phyloP scores from a whole-genome alignment of 2,113 vertebrate species.

The Silurus meridionalis region DNA sequence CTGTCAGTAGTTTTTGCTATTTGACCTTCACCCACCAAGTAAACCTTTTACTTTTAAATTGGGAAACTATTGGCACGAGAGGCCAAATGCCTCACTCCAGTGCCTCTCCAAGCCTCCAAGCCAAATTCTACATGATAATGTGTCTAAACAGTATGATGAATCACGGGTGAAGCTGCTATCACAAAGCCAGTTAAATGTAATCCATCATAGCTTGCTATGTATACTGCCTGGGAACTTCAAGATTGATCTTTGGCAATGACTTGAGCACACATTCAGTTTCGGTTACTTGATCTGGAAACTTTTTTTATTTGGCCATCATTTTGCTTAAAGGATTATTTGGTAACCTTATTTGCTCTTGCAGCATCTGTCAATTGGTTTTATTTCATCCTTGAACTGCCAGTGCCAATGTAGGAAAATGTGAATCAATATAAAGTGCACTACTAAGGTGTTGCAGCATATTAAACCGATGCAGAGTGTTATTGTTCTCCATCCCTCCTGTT shows the following conservation, averaged over 20 bases:
- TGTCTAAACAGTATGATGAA: not conserved
- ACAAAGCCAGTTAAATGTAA: not conserved
- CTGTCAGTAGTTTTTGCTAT: not conserved
- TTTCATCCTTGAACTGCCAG: conserved; percentile 9
- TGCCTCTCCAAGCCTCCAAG: not conserved
- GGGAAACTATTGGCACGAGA: not conserved
- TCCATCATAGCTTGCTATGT: not conserved
- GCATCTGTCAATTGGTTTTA: not conserved
- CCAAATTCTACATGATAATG: not conserved
- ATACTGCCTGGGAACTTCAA: not conserved
- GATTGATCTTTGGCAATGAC: not conserved
- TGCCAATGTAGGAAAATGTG: not conserved
- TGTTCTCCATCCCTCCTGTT: conserved; percentile 3
- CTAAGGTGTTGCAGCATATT: not conserved
- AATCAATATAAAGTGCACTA: not conserved
- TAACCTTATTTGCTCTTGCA: not conserved
- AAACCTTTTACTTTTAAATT: not conserved
- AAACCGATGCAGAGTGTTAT: not conserved
- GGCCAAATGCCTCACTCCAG: not conserved
- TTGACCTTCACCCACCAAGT: not conserved
- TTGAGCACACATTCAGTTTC: not conserved
- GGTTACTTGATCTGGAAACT: not conserved
- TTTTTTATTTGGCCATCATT: not conserved
- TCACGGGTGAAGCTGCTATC: not conserved
- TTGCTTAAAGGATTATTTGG: not conserved